Evolutionary conservation across 1,140 invertebrate species (phyloP).

Genomic region (Euglossa dilemma): DNA sequence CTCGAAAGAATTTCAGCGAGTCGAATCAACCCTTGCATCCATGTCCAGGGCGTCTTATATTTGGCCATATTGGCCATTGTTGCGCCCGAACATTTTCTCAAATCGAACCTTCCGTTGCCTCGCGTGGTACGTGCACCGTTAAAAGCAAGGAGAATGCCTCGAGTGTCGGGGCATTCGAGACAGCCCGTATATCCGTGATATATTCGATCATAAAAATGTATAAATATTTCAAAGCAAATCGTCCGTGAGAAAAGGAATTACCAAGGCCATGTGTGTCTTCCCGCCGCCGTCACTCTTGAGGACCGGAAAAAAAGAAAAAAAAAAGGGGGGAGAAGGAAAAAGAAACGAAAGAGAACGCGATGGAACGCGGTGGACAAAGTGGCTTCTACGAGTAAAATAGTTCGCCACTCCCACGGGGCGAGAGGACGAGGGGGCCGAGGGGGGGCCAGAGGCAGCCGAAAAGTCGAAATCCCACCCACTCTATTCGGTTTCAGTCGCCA

Average conservation of each 20-base stretch:
- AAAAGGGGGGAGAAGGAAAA: not conserved
- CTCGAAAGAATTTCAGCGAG: no score
- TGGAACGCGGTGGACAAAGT: slow-evolving; percentile 28
- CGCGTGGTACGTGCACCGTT: not conserved
- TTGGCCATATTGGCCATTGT: not conserved
- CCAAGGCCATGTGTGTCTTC: slow-evolving; percentile 14
- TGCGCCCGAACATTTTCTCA: not conserved
- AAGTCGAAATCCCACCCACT: slow-evolving; percentile 69
- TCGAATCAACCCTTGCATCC: no score
- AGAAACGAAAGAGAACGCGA: not conserved
- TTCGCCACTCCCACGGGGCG: slow-evolving; percentile 67
- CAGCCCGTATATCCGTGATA: not conserved
- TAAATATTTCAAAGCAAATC: slow-evolving; percentile 39
- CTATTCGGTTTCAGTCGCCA: slow-evolving; percentile 43
- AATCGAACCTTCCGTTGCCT: not conserved
- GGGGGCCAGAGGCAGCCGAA: not conserved
- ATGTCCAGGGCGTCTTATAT: no score
- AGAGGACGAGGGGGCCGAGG: no score
- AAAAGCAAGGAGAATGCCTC: not conserved
- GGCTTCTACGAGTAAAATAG: slow-evolving; percentile 41
- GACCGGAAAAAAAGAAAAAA: not conserved
- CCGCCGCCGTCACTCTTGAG: slow-evolving; percentile 5
- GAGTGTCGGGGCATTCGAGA: not conserved
- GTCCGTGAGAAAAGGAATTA: slow-evolving; percentile 36
- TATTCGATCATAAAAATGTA: slow-evolving; percentile 31